Evolutionary conservation across 1,140 invertebrate species (phyloP).

Genomic region (Melipona quadrifasciata): DNA sequence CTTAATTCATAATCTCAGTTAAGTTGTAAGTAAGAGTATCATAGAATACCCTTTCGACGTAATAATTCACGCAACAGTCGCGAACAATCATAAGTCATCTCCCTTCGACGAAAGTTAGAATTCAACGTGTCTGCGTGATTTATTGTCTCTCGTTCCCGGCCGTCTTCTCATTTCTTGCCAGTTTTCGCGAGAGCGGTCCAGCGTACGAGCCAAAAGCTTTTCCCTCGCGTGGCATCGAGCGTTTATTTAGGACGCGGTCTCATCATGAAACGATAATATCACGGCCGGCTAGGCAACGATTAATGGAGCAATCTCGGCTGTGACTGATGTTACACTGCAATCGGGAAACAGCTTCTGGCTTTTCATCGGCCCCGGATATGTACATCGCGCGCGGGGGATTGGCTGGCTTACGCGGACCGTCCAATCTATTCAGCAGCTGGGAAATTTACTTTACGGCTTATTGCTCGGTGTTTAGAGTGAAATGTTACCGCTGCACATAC

Average conservation of each 20-base stretch:
- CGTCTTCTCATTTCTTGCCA: neutral
- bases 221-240: neutral
- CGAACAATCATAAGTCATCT: too few relatives aligned
- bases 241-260: conserved; percentile 63
- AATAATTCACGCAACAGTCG: too few relatives aligned
- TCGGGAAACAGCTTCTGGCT: conserved; percentile 55
- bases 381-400: conserved; percentile 26
- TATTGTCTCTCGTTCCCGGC: neutral
- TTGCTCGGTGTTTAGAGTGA: conserved; percentile 29
- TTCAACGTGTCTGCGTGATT: neutral
- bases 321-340: conserved; percentile 56
- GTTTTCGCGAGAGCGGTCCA: conserved; percentile 8
- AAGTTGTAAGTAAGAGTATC: too few relatives aligned
- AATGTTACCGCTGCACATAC: neutral
- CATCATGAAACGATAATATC: conserved; percentile 60
- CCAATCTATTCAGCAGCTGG: conserved; percentile 42
- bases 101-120: too few relatives aligned
- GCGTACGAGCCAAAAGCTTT: neutral
- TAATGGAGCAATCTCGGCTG: conserved; percentile 62
- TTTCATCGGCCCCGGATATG: conserved; percentile 50
- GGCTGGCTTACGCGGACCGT: conserved; percentile 34
- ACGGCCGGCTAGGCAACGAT: conserved; percentile 48
- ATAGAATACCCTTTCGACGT: too few relatives aligned
- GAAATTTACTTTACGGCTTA: conserved; percentile 60
- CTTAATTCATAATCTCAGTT: too few relatives aligned